Evolutionary conservation across 2,888 invertebrate genomes (phyloP), one percentile per base, ranked within the genome.

Genomic region (Coelopa pilipes): DNA sequence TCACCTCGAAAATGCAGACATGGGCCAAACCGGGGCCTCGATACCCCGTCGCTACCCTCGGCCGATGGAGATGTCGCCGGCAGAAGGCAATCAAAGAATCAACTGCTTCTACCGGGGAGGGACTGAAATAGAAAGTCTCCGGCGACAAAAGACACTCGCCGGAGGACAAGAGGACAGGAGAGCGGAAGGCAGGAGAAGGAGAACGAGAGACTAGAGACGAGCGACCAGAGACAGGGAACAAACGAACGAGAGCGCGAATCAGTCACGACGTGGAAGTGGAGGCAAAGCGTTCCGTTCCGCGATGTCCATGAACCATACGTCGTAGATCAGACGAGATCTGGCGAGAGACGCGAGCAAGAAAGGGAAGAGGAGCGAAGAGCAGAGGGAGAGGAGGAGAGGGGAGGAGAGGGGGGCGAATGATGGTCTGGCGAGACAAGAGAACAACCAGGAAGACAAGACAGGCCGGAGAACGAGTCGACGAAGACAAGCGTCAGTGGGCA

Each of bases 61-160:
- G n/a, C n/a, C n/a, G n/a, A 65, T 70, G 60, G 63, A 69, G 70
- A 67, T 76, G 76, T 74, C 68, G 73, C 70, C 71, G 70, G 60
- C 72, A 74, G 75, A 69, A 57, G 50, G 69, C 67, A 59, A 69
- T 60, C 65, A 60, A 73, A 65, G 34, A 63, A 53, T 66, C 59
- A 74, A 67, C 55, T 65, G 60, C 71, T 72, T 47, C 62, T 68
- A 71, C 73, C 75, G 71, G 66, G 19, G 63, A 34, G 60, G 69
- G 74, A 74, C 77, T 73, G 74, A 77, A 77, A 77, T 77, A 76
- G 77, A 77, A 77, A 77, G 77, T 76, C 73, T 71, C 46, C 71
- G 72, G 74, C 72, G 68, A 74, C 74, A 68, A 21, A 50, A 67
- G 34, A 50, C 21, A 62, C 13, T 34, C 55, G 12, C 53, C n/a